A percentile compares a stretch with the other conserved stretches of the same genome.
phyloP scores from a whole-genome alignment of 2,797 vertebrate species.

The Sardinella longiceps region DNA sequence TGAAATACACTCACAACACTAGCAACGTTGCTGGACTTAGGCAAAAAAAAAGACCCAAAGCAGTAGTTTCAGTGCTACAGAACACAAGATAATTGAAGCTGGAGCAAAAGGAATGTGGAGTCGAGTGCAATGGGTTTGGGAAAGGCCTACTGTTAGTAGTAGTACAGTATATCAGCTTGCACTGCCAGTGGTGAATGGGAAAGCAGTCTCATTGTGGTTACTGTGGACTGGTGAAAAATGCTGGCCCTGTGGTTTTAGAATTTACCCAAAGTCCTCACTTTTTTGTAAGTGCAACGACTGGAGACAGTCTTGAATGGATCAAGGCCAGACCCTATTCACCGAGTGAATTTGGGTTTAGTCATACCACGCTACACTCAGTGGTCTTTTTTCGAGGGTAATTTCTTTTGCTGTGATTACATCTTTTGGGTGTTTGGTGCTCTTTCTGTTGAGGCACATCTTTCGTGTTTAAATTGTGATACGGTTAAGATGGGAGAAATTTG shows the following conservation, averaged over 20 bases:
- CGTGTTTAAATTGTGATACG: background rate
- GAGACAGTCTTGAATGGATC: background rate
- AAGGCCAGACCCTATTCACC: background rate
- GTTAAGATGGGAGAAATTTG: background rate
- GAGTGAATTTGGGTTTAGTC: background rate
- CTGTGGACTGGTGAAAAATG: background rate
- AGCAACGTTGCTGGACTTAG: background rate
- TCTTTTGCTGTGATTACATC: background rate
- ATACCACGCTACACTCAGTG: background rate
- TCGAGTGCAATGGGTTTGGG: background rate
- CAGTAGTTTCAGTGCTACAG: background rate
- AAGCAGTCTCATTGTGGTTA: background rate
- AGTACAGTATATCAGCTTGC: background rate
- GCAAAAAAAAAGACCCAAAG: background rate
- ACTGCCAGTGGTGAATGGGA: background rate
- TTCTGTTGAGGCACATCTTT: background rate
- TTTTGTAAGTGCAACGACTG: background rate
- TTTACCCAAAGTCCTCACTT: background rate
- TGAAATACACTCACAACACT: background rate
- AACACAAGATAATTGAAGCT: background rate
- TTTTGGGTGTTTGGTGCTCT: background rate
- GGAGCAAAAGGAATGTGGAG: background rate
- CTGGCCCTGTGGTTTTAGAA: background rate
- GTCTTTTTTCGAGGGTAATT: background rate
- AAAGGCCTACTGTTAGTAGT: too few species aligned